Evolutionary conservation across 2,888 invertebrate species (phyloP).

Genomic region (Machimus rusticus): DNA sequence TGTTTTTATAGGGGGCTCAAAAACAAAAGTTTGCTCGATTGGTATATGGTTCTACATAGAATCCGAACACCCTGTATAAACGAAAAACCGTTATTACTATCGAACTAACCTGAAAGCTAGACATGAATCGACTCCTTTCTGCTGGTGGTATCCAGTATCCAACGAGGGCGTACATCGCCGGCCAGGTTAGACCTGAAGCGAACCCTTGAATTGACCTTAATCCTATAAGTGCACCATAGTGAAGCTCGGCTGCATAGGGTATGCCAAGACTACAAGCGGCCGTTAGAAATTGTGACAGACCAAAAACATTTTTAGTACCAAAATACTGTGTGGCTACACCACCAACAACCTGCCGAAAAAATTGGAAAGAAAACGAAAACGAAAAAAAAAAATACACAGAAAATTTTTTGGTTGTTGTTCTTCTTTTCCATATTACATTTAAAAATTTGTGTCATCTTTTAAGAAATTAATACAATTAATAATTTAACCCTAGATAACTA

Average conservation of each 20-base stretch:
- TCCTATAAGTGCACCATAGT: slow-evolving; percentile 69
- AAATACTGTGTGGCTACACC: slow-evolving; percentile 75
- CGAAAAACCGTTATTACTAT: too few relatives aligned
- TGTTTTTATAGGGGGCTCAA: too few relatives aligned
- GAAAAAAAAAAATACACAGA: background rate
- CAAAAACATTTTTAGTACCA: slow-evolving; percentile 75
- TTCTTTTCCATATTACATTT: background rate
- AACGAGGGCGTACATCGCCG: slow-evolving; percentile 78
- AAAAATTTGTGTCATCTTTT: background rate
- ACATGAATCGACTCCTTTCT: slow-evolving; percentile 77
- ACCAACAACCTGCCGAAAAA: slow-evolving; percentile 65
- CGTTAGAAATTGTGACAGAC: slow-evolving; percentile 74
- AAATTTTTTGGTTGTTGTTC: background rate
- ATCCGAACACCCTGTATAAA: too few relatives aligned
- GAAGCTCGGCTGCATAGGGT: slow-evolving; percentile 70
- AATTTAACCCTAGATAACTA: background rate
- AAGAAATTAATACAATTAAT: background rate
- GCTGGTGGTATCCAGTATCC: slow-evolving; percentile 77
- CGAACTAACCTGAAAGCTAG: slow-evolving; percentile 72
- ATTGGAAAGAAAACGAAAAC: background rate
- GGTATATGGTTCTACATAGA: too few relatives aligned
- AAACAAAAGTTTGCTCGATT: too few relatives aligned
- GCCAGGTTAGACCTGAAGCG: slow-evolving; percentile 77
- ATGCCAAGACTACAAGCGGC: slow-evolving; percentile 73
- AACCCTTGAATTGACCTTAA: slow-evolving; percentile 74